Conservation (phyloP, 2,888 invertebrate genomes). For the Drosophila putrida region DNA sequence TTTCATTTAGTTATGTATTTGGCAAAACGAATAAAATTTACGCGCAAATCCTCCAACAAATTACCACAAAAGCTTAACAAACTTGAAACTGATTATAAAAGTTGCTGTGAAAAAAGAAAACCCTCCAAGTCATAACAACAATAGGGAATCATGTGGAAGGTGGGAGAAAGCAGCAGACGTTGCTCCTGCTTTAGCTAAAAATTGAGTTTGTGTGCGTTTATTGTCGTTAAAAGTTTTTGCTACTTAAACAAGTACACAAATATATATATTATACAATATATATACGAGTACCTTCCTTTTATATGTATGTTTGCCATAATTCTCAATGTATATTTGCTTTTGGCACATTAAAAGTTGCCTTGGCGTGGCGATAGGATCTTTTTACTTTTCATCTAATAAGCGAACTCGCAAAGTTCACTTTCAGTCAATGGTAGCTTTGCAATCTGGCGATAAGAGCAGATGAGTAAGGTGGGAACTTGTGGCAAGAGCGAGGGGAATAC, state of each 20-base stretch:
- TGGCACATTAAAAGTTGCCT: slow-evolving; percentile 63
- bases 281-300: slow-evolving; percentile 4
- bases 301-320: slow-evolving; percentile 1
- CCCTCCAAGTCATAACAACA: slow-evolving; percentile 34
- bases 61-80: slow-evolving; percentile 77
- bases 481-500: slow-evolving; percentile 5
- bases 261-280: slow-evolving; percentile 1
- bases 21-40: slow-evolving; percentile 64
- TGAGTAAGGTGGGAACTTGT: slow-evolving; percentile 9
- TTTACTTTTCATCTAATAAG: slow-evolving; percentile 43
- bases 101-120: slow-evolving; percentile 52
- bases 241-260: slow-evolving; percentile 46
- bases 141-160: slow-evolving; percentile 1
- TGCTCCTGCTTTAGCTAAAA: slow-evolving; percentile 23
- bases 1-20: slow-evolving; percentile 53
- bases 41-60: slow-evolving; percentile 71
- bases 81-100: slow-evolving; percentile 79
- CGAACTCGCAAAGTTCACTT: slow-evolving; percentile 15
- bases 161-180: not conserved
- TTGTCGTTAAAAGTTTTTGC: slow-evolving; percentile 65
- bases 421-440: slow-evolving; percentile 9
- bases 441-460: slow-evolving; percentile 13
- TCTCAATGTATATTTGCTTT: slow-evolving; percentile 32
- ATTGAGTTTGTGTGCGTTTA: slow-evolving; percentile 40
- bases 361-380: slow-evolving; percentile 36